phyloP scores from a whole-genome alignment of 53 echinoderm and acorn worm genomes.

The Actinopyga echinites region DNA sequence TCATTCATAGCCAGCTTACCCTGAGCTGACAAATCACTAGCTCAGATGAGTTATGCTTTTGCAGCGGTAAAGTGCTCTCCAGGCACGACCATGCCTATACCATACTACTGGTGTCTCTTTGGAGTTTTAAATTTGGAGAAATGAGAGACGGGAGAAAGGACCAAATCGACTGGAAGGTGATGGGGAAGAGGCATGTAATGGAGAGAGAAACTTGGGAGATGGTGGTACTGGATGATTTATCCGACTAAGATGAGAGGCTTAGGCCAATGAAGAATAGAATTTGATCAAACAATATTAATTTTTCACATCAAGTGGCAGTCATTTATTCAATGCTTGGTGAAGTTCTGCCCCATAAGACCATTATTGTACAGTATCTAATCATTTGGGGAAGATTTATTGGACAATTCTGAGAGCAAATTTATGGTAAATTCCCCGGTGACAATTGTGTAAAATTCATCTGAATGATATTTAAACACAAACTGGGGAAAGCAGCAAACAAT shows the following conservation, averaged over 20 bases:
- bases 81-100: too few relatives aligned
- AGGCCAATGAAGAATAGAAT: too few relatives aligned
- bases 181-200: background rate
- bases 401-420: background rate
- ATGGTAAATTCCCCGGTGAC: background rate
- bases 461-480: too few relatives aligned
- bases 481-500: too few relatives aligned
- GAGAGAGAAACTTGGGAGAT: background rate
- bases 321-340: background rate
- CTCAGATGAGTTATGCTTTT: conserved; percentile 44
- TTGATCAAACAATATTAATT: background rate
- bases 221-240: background rate
- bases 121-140: background rate
- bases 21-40: conserved; percentile 33
- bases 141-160: background rate
- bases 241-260: too few relatives aligned
- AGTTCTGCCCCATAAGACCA: background rate
- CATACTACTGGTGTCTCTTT: conserved; percentile 1
- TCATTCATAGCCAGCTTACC: conserved; percentile 16
- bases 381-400: conserved; percentile 7
- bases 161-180: conserved; percentile 27
- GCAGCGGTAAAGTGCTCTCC: conserved; percentile 7
- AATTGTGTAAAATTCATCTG: too few relatives aligned
- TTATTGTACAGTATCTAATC: background rate
- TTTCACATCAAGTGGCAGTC: conserved; percentile 3